A percentile compares a stretch with the other conserved stretches of the same genome.
These are phyloP conservation scores for Steatocranus sp. DNA, from an alignment of 2,797 vertebrate genomes.

Conservation along the genomic window DNA sequence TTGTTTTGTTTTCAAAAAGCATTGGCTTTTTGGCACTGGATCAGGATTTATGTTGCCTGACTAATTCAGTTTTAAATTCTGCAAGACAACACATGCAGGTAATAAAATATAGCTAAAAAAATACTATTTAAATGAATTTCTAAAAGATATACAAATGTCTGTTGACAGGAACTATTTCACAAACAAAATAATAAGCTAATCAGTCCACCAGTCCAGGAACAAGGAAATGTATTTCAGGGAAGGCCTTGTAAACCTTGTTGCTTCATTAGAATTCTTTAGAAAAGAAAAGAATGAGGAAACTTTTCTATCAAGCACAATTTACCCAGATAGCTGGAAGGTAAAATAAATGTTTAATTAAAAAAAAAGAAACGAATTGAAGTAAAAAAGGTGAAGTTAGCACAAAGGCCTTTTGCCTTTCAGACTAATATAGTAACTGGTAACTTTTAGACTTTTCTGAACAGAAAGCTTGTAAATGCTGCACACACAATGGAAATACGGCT, in stretches of 20 bases:
- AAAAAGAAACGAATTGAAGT: neutral
- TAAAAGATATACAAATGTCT: neutral
- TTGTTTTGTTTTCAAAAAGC: neutral
- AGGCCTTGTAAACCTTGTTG: slow-evolving; percentile 13
- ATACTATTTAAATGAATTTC: neutral
- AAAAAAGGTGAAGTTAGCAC: neutral
- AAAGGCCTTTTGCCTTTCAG: rapidly evolving
- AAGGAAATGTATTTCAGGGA: slow-evolving; percentile 7
- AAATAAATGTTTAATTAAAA: neutral
- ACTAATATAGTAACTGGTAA: neutral
- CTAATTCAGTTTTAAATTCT: neutral
- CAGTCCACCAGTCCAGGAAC: neutral
- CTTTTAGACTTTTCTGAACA: neutral
- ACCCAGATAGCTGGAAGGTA: neutral
- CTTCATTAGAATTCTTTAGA: neutral
- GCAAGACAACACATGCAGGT: neutral
- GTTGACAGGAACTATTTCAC: neutral
- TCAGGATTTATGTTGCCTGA: neutral
- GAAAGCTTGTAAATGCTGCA: neutral
- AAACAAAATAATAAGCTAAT: neutral
- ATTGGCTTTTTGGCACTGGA: neutral
- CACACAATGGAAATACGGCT: neutral
- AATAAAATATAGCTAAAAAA: neutral
- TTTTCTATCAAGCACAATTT: neutral
- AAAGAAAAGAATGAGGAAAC: slow-evolving; percentile 17